Percentiles rank a stretch among this genome's conserved stretches.
phyloP scores from a whole-genome alignment of 2,113 vertebrate genomes.

The Rhegmatorhina hoffmannsi region DNA sequence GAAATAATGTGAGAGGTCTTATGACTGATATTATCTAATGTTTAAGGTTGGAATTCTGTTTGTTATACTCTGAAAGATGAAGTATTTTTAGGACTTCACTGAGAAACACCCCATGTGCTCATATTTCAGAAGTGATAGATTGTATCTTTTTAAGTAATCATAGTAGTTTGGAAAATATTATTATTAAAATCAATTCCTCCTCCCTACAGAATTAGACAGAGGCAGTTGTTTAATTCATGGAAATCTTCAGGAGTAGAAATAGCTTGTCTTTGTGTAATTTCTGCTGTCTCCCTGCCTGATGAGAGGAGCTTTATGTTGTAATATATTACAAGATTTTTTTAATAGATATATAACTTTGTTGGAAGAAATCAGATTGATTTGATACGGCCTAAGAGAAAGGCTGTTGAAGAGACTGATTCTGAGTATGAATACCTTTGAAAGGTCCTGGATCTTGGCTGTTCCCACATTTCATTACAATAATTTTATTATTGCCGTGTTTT shows the following conservation, averaged over 20 bases:
- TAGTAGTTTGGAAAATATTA: constrained; percentile 8
- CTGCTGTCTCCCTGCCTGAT: not conserved
- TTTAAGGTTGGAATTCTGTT: not conserved
- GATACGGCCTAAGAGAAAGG: not conserved
- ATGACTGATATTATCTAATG: not conserved
- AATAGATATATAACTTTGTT: not conserved
- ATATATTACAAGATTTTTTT: not conserved
- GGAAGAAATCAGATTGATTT: not conserved
- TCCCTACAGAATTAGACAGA: not conserved
- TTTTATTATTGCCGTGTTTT: not conserved
- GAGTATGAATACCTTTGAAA: not conserved
- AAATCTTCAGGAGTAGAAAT: constrained; percentile 1
- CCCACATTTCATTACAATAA: not conserved
- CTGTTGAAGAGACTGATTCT: not conserved
- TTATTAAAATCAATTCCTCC: constrained; percentile 41
- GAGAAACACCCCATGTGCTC: not conserved
- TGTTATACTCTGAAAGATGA: not conserved
- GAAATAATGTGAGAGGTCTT: not conserved
- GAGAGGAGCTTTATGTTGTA: not conserved
- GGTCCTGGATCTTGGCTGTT: not conserved
- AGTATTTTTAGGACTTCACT: not conserved
- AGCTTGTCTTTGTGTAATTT: not conserved
- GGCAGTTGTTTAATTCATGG: not conserved
- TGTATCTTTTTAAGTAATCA: not conserved
- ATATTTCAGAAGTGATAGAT: not conserved